These are phyloP conservation scores for Nemurella pictetii DNA, from an alignment of 2,888 invertebrate genomes.

Conservation along the genomic window DNA sequence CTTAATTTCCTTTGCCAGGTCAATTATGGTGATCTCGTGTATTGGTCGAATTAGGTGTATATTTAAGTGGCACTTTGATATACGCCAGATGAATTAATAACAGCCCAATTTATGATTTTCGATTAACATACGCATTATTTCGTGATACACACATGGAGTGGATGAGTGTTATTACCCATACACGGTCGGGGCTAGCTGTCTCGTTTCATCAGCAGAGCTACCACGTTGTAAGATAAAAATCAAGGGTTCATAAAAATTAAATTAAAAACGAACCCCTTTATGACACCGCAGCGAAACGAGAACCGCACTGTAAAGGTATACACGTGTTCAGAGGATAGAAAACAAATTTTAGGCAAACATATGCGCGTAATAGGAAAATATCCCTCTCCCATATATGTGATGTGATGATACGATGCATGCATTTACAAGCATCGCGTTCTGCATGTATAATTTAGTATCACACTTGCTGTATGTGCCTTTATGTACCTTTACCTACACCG, in stretches of 20 bases:
- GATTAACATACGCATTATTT: conserved; percentile 29
- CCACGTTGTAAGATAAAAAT: not conserved
- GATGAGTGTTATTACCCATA: not conserved
- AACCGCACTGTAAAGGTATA: not conserved
- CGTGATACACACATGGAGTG: not conserved
- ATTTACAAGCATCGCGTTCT: no score
- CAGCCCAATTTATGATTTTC: conserved; percentile 32
- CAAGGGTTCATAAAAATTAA: not conserved
- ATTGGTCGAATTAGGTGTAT: conserved; percentile 23
- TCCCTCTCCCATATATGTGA: not conserved
- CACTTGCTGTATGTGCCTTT: not conserved
- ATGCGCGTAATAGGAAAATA: not conserved
- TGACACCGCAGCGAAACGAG: not conserved
- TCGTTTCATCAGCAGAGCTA: not conserved
- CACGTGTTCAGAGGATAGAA: no score
- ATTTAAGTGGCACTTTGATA: conserved; percentile 10
- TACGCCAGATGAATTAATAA: conserved; percentile 22
- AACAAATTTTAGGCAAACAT: not conserved
- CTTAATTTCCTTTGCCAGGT: conserved; percentile 28
- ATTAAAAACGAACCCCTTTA: not conserved
- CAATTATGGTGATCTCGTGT: conserved; percentile 23
- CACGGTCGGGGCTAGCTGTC: not conserved
- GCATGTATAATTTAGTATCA: not conserved
- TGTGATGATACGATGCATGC: no score
- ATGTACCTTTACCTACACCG: not conserved